Base-by-base conservation (phyloP, 1,140 invertebrate species). In the Diorhabda elongata region DNA sequence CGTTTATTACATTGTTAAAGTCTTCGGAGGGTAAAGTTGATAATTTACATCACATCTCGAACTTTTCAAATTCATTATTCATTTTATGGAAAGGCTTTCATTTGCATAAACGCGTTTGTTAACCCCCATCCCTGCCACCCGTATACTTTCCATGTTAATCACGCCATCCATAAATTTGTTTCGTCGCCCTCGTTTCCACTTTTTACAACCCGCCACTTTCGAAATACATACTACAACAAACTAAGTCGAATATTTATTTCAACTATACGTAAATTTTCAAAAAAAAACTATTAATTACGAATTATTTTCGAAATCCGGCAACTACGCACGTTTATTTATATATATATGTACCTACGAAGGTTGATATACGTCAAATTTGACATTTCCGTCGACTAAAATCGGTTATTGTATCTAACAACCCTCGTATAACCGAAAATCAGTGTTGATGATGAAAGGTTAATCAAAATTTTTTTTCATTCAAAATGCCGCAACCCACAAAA, bases 11-110 rank as follows among this genome's bases (percentile, higher is more conserved):
- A 3, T 52, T 52, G 6, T 52, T 52, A 52, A 52, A 52, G 47
- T 52, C n/a, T 52, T 52, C 47, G 45, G 42, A 44, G 67, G 71
- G 73, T 74, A 74, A 75, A 75, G 74, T 74, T 74, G 71, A 73
- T 74, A 75, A 75, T 75, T 75, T 73, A 70, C 70, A 71, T 67
- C 64, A 70, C 64, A 66, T 69, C n/a, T 69, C 72, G 62, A 73
- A 73, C 71, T 70, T 73, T 68, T 67, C 62, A 69, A 71, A 73
- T 73, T 73, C 70, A 73, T 73, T 73, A 73, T 73, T 73, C 70
- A 72, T 70, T 72, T 70, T 69, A 72, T 62, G 64, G 67, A 66
- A n/a, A 66, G 58, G 66, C 58, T 63, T 66, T 67, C 67, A 73
- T 73, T 73, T 73, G 65, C 71, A 73, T 73, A 73, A 72, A 72